Conservation (phyloP, 2,888 invertebrate species). For the Stenodema calcarata region DNA sequence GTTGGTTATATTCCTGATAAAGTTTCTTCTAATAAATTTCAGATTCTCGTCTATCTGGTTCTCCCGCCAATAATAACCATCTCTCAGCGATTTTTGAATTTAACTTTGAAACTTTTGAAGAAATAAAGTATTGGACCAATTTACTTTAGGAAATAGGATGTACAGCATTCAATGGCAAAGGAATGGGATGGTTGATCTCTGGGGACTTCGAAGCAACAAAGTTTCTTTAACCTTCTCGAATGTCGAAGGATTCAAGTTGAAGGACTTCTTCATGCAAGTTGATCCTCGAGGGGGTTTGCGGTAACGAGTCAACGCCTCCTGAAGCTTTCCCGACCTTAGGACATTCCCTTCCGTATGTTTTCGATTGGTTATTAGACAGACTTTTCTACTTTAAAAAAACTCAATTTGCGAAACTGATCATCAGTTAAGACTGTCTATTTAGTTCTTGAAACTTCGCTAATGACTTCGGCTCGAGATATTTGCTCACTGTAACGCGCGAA, state of each 20-base stretch:
- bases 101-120: background rate
- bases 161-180: background rate
- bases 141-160: background rate
- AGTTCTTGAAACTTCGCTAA: too few species aligned
- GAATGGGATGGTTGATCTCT: background rate
- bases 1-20: too few species aligned
- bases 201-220: background rate
- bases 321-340: background rate
- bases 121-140: background rate
- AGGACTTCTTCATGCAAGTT: slow-evolving; percentile 17
- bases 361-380: too few species aligned
- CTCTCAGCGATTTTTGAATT: too few species aligned
- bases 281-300: background rate
- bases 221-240: background rate
- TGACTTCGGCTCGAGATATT: too few species aligned
- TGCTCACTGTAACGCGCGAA: too few species aligned
- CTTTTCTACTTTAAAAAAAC: too few species aligned
- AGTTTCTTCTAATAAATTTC: too few species aligned
- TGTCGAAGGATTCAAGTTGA: background rate
- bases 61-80: too few species aligned
- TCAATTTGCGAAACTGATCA: too few species aligned
- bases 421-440: too few species aligned
- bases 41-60: too few species aligned
- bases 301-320: background rate
- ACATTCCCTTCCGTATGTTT: background rate